Evolutionary conservation across 1,140 invertebrate genomes (phyloP), one percentile per base, ranked within the genome.

Genomic region (Heliconius nattereri): DNA sequence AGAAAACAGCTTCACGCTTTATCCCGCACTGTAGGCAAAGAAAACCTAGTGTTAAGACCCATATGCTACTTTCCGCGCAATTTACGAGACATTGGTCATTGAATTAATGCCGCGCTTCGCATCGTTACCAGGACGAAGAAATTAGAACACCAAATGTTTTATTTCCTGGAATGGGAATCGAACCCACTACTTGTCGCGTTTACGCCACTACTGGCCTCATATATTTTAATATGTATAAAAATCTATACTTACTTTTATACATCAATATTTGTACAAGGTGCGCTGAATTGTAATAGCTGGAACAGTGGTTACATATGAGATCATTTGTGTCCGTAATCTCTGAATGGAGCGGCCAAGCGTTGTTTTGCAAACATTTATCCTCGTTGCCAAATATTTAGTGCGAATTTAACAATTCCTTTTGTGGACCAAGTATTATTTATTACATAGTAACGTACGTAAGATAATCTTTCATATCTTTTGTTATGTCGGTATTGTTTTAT

Each of bases 321-420:
- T 81, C 81, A 76, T 80, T 81, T 85, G 83, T 83, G 81, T 76
- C 78, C 72, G 75, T 76, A 76, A 76, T 81, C 78, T 73, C 74
- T 71, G 73, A 72, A 80, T 81, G 71, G 71, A 75, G 74, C 60
- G 60, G 60, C 73, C 71, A 66, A 40, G 73, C 37, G 73, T 57
- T 84, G 83, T 85, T 85, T 84, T 82, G 78, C 78, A 85, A 85
- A 85, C 84, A 84, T 84, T 81, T 79, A 66, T 76, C 52, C 74
- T 75, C 52, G 78, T 82, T 82, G 74, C 75, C 81, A 82, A 82
- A 82, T 70, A 81, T 71, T 70, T 76, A 70, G 75, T 76, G 60
- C 23, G 60, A 76, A 76, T 54, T 52, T 45, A 76, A 76, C 75
- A 40, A 45, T 76, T 71, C 45, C 57, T 70, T 70, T 76, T 76